phyloP scores from a whole-genome alignment of 2,888 invertebrate genomes.

The Leucania comma region DNA sequence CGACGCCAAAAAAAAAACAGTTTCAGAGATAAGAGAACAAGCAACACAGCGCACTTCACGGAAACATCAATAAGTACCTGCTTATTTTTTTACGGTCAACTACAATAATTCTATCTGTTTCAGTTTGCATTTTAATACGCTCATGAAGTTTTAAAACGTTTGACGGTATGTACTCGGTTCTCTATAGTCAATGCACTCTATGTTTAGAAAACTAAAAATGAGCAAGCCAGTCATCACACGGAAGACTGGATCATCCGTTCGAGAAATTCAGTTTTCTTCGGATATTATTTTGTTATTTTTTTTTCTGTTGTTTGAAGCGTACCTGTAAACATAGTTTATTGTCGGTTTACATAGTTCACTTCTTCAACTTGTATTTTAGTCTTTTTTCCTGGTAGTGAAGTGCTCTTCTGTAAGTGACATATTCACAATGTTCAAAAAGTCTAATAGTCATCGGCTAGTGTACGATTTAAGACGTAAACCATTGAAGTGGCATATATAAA shows the following conservation, averaged over 20 bases:
- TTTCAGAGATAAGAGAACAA: conserved; percentile 6
- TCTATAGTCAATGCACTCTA: conserved; percentile 52
- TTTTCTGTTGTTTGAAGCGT: too few species aligned
- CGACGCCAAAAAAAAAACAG: background rate
- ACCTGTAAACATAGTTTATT: too few species aligned
- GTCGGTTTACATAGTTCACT: too few species aligned
- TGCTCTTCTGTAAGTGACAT: background rate
- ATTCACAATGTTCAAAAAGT: background rate
- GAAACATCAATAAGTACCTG: background rate
- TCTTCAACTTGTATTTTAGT: background rate
- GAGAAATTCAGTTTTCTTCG: background rate
- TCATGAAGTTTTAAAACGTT: conserved; percentile 7
- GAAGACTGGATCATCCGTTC: conserved; percentile 59
- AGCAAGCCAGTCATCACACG: conserved; percentile 58
- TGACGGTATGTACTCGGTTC: conserved; percentile 28
- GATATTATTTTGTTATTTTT: background rate
- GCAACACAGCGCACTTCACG: background rate
- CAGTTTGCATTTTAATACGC: conserved; percentile 17
- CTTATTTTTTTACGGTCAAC: conserved; percentile 19
- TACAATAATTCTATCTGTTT: background rate
- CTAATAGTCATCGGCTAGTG: background rate
- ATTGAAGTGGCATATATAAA: background rate
- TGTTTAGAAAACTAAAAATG: conserved; percentile 71
- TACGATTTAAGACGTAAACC: background rate
- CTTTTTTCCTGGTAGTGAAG: background rate